Conservation (phyloP, 2,888 invertebrate genomes). For the Cerastoderma edule region DNA sequence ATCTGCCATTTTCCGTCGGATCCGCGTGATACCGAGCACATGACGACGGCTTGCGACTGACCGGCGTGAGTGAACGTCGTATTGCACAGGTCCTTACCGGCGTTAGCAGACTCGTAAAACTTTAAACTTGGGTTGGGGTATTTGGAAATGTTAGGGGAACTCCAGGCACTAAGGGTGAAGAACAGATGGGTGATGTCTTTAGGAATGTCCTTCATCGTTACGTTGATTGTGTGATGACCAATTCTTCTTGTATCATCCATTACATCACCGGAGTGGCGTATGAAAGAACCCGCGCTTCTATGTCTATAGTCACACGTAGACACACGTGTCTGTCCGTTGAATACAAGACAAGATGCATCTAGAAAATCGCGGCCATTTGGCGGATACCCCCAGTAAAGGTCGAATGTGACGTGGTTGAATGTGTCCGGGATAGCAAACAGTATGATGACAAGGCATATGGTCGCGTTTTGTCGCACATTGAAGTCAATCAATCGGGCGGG, state of each 20-base stretch:
- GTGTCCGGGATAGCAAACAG: constrained; percentile 64
- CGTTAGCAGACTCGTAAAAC: constrained; percentile 64
- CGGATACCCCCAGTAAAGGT: constrained; percentile 70
- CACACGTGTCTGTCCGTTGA: constrained; percentile 26
- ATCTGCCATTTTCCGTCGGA: constrained; percentile 61
- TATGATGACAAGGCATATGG: constrained; percentile 61
- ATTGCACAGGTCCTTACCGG: constrained; percentile 62
- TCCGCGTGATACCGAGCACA: constrained; percentile 66
- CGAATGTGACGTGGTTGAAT: constrained; percentile 70
- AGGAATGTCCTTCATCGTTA: constrained; percentile 62
- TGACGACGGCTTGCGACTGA: constrained; percentile 67
- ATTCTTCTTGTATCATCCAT: constrained; percentile 52
- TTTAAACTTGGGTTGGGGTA: constrained; percentile 70
- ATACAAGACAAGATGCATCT: constrained; percentile 68
- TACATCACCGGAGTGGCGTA: constrained; percentile 67
- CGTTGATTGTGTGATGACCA: constrained; percentile 71
- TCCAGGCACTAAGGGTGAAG: constrained; percentile 71
- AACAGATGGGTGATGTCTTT: constrained; percentile 64
- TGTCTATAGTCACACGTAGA: constrained; percentile 46
- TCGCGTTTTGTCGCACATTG: constrained; percentile 57
- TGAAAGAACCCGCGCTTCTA: neutral
- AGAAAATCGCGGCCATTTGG: constrained; percentile 57
- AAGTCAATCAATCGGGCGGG: constrained; percentile 50
- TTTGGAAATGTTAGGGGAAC: constrained; percentile 63
- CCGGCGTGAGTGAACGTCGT: constrained; percentile 69